Percentiles rank a stretch among this genome's conserved stretches.
These are phyloP conservation scores for Glyptemys insculpta DNA, from an alignment of 2,797 vertebrate genomes.

Conservation along the genomic window DNA sequence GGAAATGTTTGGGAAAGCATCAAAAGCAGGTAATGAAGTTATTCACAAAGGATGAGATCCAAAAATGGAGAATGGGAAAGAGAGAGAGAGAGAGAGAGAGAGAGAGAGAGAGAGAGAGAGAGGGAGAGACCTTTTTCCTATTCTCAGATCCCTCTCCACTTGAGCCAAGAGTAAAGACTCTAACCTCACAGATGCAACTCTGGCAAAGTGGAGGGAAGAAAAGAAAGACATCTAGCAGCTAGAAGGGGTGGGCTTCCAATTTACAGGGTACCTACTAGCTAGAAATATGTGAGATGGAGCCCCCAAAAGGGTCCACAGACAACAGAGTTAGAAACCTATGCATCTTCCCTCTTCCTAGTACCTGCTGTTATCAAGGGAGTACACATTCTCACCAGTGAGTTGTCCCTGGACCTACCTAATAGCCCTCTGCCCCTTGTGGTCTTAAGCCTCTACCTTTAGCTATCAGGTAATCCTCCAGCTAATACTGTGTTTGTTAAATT, in stretches of 20 bases:
- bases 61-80: not conserved
- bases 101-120: too few relatives aligned
- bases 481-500: not conserved
- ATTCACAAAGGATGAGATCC: not conserved
- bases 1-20: not conserved
- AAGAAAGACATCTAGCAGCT: not conserved
- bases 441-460: not conserved
- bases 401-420: not conserved
- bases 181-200: not conserved
- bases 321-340: not conserved
- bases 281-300: not conserved
- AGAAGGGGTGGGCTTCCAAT: not conserved
- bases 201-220: not conserved
- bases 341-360: not conserved
- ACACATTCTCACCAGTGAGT: not conserved
- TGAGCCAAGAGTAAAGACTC: not conserved
- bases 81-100: not conserved
- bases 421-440: not conserved
- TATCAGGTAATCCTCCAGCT: not conserved
- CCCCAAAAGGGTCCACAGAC: not conserved
- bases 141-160: not conserved
- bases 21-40: not conserved
- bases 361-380: not conserved
- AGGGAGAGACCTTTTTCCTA: not conserved
- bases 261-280: not conserved